Percentiles rank a stretch among this genome's conserved stretches.
Evolutionary conservation across 2,888 invertebrate species (phyloP).

Genomic region (Altica lythri): DNA sequence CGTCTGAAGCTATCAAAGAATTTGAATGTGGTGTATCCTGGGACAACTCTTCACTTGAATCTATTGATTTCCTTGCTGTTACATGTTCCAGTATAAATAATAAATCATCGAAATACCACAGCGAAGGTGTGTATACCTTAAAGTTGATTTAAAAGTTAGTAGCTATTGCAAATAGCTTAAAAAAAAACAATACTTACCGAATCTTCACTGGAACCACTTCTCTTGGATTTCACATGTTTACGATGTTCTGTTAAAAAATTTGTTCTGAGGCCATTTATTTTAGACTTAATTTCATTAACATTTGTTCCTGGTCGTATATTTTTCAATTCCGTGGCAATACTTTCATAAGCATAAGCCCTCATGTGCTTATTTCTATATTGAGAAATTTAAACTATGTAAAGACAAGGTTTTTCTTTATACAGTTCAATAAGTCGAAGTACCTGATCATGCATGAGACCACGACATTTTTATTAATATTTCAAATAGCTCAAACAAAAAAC

Average conservation of each 20-base stretch:
- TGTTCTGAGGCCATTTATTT: neutral
- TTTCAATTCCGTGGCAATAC: neutral
- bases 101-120: neutral
- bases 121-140: conserved; percentile 4
- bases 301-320: conserved; percentile 5
- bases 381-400: neutral
- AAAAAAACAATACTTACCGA: neutral
- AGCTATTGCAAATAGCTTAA: neutral
- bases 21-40: conserved; percentile 1
- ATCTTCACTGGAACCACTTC: conserved; percentile 3
- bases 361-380: conserved; percentile 2
- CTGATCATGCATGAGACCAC: neutral
- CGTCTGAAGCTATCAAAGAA: neutral
- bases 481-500: too few species aligned
- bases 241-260: neutral
- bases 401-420: neutral
- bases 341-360: conserved; percentile 1
- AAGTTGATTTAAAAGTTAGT: neutral
- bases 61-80: neutral
- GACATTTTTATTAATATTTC: neutral
- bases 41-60: conserved; percentile 1
- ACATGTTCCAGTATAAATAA: conserved; percentile 5
- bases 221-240: neutral
- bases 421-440: neutral
- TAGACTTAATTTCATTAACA: conserved; percentile 1